Conservation (phyloP, 1,140 invertebrate genomes). For the Pogonus chalceus region DNA sequence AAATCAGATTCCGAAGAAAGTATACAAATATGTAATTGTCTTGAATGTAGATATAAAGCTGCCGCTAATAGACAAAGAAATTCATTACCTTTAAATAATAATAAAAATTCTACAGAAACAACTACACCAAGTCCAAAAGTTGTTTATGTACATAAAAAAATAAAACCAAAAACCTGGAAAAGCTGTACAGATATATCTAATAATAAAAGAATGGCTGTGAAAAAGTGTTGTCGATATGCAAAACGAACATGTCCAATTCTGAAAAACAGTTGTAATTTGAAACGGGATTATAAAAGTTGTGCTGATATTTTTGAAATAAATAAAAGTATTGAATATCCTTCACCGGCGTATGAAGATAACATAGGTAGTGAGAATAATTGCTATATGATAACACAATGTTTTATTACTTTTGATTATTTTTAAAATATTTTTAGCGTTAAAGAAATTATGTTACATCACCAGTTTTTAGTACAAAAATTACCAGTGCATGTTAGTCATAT, state of each 20-base stretch:
- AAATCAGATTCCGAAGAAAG: background rate
- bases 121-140: constrained; percentile 22
- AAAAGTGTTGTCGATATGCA: constrained; percentile 32
- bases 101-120: background rate
- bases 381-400: background rate
- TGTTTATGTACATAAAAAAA: constrained; percentile 24
- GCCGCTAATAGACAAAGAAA: background rate
- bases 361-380: background rate
- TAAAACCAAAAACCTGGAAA: constrained; percentile 31
- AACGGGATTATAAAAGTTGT: constrained; percentile 21
- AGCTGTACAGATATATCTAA: constrained; percentile 29
- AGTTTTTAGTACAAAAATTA: background rate
- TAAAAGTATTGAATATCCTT: background rate
- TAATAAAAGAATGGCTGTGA: constrained; percentile 20
- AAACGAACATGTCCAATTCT: constrained; percentile 30
- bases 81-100: background rate
- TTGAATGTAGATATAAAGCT: background rate
- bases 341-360: background rate
- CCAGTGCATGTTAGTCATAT: background rate
- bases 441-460: background rate
- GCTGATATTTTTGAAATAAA: constrained; percentile 21
- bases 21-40: background rate
- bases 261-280: constrained; percentile 15
- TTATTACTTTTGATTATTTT: constrained; percentile 8
- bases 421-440: background rate